Percentiles rank a stretch among this genome's conserved stretches.
phyloP scores from a whole-genome alignment of 2,888 invertebrate genomes.

The Molanna angustata region DNA sequence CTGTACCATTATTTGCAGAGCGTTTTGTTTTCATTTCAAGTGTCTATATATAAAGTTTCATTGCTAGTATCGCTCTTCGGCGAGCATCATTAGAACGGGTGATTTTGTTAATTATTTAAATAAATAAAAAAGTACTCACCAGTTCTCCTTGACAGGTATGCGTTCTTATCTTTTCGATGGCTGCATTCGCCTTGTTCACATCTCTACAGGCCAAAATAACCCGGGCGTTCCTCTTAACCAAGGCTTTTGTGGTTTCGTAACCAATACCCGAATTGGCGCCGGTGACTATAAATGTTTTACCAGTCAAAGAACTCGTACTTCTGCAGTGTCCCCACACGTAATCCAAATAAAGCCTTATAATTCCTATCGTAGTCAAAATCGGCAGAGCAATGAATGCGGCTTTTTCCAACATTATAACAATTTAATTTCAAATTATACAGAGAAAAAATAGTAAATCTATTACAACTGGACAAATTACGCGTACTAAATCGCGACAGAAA shows the following conservation, averaged over 20 bases:
- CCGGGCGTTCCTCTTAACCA: constrained; percentile 68
- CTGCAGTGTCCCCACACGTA: constrained; percentile 49
- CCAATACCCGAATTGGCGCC: constrained; percentile 86
- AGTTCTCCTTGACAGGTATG: constrained; percentile 9
- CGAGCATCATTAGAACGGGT: no score
- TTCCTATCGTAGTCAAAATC: constrained; percentile 22
- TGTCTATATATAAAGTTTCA: no score
- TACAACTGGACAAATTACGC: background rate
- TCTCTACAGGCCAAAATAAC: constrained; percentile 81
- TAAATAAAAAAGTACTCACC: constrained; percentile 19
- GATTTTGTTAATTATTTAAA: no score
- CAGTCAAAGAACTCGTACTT: constrained; percentile 57
- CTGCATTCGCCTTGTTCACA: constrained; percentile 60
- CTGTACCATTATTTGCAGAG: no score
- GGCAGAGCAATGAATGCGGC: constrained; percentile 12
- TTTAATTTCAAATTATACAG: background rate
- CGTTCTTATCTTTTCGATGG: constrained; percentile 61
- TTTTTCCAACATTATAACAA: constrained; percentile 11
- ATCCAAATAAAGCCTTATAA: constrained; percentile 47
- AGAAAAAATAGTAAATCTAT: background rate
- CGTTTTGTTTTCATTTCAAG: no score
- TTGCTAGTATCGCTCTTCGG: no score
- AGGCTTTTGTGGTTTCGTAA: constrained; percentile 70
- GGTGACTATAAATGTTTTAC: constrained; percentile 74
- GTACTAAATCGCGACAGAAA: background rate